Evolutionary conservation across 2,888 invertebrate genomes (phyloP), one percentile per base, ranked within the genome.

Genomic region (Drosophila nigricruria): DNA sequence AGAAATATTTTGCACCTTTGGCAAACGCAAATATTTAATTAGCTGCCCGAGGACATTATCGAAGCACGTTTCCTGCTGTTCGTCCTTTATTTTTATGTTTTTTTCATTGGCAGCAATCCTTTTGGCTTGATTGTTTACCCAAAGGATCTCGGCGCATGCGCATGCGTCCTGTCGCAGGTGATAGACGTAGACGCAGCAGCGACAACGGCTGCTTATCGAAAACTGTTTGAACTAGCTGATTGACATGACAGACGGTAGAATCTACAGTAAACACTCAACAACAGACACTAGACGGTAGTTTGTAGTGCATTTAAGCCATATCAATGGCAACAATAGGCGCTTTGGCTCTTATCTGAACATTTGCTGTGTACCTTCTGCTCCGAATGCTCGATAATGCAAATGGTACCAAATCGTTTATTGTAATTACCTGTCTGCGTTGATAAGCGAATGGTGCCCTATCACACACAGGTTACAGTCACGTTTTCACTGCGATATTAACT

Each of bases 151-250:
- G 75, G 61, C 73, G 72, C 83, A 83, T 86, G 61, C 73, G 72
- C 83, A 83, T 86, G 83, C 77, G 79, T 63, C 56, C 32, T 53
- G 52, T 43, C 57, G 90, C 89, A 89, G 89, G 90, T 90, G 89
- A 83, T 87, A 79, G 74, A 78, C 80, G 83, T 87, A 79, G 74
- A 74, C 76, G 81, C 72, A 67, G 60, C 49, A 25, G 45, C 32
- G 52, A 57, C 43, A 63, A 67, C 79, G 75, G 77, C 86, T 84
- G 82, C 84, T 87, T 87, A 87, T 88, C 86, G 79, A 69, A 32
- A 34, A 18, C 54, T 80, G 61, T 88, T 88, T 79, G 73, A 62
- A 63, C 63, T 63, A 45, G 49, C 62, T 72, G 75, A 83, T 75
- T 78, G 74, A 76, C 62, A 63, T 60, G 76, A 47, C 70, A 77